Base-by-base conservation (phyloP, 2,113 vertebrate species). In the mouse (Mus musculus) region DNA sequence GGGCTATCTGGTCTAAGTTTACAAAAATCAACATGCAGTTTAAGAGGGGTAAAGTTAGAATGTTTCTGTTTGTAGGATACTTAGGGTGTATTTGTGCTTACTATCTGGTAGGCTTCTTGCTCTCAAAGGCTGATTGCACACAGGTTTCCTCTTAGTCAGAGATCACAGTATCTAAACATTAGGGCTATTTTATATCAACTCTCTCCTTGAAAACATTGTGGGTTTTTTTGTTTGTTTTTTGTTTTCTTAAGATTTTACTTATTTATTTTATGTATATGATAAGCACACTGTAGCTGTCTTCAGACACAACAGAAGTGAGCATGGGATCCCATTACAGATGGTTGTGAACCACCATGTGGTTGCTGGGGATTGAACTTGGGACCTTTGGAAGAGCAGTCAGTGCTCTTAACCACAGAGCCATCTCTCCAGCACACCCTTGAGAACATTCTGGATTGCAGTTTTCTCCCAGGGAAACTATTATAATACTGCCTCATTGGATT, bases 21-120 rank as follows among this genome's bases (percentile, higher is more conserved):
- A 46, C 61, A 93, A 63, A 97, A 93, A 28, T 72, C 13, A 90
- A 28, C 19, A 5, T 96, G n/a, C 89, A 26, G n/a, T 92, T 86
- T 56, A 94, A 69, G 90, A 78, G 30, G 10, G 12, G 88, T 69
- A 52, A 92, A 87, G 5, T 36, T 91, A 36, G 5, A 8, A 0
- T 91, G 14, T 59, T 89, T 91, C 65, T 96, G 5, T 89, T 93
- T 94, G 39, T 93, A 63, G 87, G 84, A 42, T n/a, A n/a, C 61
- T 63, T 67, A 73, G 88, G 52, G 12, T 36, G 54, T 82, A 19
- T 69, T 36, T 73, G 56, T 26, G 0, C 36, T 24, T 49, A 11
- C 19, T 90, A 30, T 76, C 75, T 81, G 46, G 11, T 69, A 94
- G 77, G 11, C 73, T 77, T 63, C 56, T 91, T 78, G 28, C 36